phyloP scores from a whole-genome alignment of 2,113 vertebrate genomes.

The Vicugna pacos region DNA sequence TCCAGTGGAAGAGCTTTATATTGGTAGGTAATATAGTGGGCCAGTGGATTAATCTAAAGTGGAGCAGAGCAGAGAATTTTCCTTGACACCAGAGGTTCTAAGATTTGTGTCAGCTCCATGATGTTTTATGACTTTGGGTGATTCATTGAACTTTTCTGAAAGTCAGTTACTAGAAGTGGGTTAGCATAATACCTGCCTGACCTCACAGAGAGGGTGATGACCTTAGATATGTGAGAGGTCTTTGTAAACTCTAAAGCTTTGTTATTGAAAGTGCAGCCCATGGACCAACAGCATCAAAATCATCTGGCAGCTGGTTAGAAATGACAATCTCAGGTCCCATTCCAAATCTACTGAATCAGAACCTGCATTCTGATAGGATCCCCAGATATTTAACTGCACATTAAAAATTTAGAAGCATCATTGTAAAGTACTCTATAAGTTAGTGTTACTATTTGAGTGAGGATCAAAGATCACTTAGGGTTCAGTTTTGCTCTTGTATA shows the following conservation, averaged over 20 bases:
- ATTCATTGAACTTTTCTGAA: neutral
- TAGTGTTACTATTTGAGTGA: neutral
- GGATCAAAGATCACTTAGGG: neutral
- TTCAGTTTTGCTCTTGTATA: neutral
- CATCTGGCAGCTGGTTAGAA: neutral
- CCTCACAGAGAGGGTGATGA: neutral
- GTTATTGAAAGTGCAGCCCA: neutral
- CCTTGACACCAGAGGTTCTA: neutral
- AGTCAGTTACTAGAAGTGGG: neutral
- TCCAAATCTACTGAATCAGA: neutral
- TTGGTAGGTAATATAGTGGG: neutral
- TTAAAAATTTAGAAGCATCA: neutral
- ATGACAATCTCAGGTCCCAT: neutral
- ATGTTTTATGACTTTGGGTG: neutral
- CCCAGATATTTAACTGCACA: neutral
- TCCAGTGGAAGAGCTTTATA: neutral
- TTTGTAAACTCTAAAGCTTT: neutral
- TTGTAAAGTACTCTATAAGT: neutral
- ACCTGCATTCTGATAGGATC: neutral
- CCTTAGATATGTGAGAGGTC: neutral
- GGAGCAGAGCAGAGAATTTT: neutral
- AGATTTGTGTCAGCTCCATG: neutral
- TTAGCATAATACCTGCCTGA: neutral
- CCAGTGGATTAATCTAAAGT: neutral
- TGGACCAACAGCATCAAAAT: neutral